These are phyloP conservation scores for Enoplosus armatus DNA, from an alignment of 2,797 vertebrate species.

Conservation along the genomic window DNA sequence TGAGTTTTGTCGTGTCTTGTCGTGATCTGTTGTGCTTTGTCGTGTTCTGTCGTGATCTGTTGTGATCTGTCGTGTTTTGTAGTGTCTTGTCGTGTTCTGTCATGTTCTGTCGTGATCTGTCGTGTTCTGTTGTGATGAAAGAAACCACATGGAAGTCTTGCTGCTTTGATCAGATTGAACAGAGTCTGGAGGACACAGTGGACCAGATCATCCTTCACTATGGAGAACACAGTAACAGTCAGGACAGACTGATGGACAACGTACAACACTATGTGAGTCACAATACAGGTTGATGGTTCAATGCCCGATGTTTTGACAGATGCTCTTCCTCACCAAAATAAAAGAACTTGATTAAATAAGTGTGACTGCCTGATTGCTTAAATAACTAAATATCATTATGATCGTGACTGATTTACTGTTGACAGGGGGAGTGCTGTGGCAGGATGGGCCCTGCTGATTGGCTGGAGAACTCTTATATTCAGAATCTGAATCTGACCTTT, in stretches of 20 bases:
- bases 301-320: not conserved
- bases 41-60: too few relatives aligned
- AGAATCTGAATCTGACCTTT: conserved; percentile 19
- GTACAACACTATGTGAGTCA: conserved; percentile 70
- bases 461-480: conserved; percentile 68
- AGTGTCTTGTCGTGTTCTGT: too few relatives aligned
- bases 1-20: too few relatives aligned
- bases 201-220: conserved; percentile 50
- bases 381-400: too few relatives aligned
- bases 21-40: too few relatives aligned
- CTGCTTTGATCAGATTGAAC: conserved; percentile 67
- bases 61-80: too few relatives aligned
- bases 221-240: not conserved
- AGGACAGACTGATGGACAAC: conserved; percentile 70
- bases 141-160: too few relatives aligned
- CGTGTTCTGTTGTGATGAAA: too few relatives aligned
- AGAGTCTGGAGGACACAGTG: conserved; percentile 16
- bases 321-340: not conserved
- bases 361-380: too few relatives aligned
- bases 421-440: conserved; percentile 78
- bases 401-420: not conserved
- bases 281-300: not conserved
- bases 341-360: not conserved
- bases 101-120: too few relatives aligned
- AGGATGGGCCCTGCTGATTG: conserved; percentile 58